phyloP scores from a whole-genome alignment of 2,888 invertebrate genomes.

The Mongoloraphidia duomilia region DNA sequence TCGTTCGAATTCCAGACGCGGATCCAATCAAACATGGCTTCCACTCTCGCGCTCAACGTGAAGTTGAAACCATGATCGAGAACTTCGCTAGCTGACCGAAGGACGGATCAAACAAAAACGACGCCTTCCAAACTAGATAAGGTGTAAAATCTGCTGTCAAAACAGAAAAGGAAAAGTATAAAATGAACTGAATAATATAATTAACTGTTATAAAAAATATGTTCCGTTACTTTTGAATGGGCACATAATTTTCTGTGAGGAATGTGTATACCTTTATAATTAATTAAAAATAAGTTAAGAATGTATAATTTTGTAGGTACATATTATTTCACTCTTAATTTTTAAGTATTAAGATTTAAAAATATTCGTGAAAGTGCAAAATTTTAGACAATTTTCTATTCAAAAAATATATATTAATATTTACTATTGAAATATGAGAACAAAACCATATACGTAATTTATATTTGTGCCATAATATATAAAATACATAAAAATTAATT shows the following conservation, averaged over 20 bases:
- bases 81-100: too few species aligned
- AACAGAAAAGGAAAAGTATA: too few species aligned
- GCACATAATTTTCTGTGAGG: not conserved
- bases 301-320: not conserved
- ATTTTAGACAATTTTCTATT: not conserved
- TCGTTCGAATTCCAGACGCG: not conserved
- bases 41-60: not conserved
- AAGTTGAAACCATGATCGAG: too few species aligned
- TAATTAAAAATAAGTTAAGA: not conserved
- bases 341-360: not conserved
- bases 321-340: not conserved
- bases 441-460: constrained; percentile 18
- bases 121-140: too few species aligned
- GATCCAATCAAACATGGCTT: not conserved
- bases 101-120: too few species aligned
- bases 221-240: too few species aligned
- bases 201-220: too few species aligned
- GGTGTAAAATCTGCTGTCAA: too few species aligned
- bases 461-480: constrained; percentile 21
- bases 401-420: not conserved
- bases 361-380: not conserved
- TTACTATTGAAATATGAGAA: not conserved
- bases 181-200: too few species aligned
- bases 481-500: not conserved
- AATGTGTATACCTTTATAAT: not conserved